A percentile compares a stretch with the other conserved stretches of the same genome.
phyloP scores from a whole-genome alignment of 2,113 vertebrate species.

The Pleuronectes platessa region DNA sequence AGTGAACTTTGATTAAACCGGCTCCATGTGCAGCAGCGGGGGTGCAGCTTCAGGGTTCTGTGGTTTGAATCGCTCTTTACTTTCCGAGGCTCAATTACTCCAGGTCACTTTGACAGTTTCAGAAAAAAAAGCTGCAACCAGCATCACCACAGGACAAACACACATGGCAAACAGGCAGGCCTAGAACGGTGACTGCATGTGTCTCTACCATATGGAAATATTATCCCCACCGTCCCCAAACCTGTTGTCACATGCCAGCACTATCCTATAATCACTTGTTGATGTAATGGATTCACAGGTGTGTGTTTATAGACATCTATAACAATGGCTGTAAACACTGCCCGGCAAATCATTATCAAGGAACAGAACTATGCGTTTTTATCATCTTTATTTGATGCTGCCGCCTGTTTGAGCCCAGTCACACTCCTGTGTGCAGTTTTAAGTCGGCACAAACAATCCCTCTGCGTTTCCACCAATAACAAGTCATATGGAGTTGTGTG shows the following conservation, averaged over 20 bases:
- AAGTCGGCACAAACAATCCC: conserved; percentile 31
- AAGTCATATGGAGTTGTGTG: conserved; percentile 12
- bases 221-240: not conserved
- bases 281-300: not conserved
- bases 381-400: not conserved
- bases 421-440: not conserved
- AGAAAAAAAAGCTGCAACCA: too few species aligned
- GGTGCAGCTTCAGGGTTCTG: too few species aligned
- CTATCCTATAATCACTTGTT: not conserved
- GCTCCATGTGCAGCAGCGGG: too few species aligned
- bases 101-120: too few species aligned
- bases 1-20: too few species aligned
- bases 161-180: too few species aligned
- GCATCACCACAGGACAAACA: too few species aligned
- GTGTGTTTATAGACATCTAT: not conserved
- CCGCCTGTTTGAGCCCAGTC: not conserved
- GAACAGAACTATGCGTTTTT: not conserved
- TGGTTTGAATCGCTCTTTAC: too few species aligned
- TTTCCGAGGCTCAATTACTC: too few species aligned
- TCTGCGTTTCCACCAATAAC: conserved; percentile 20
- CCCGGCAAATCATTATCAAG: not conserved
- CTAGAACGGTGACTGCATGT: too few species aligned
- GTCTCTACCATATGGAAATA: too few species aligned
- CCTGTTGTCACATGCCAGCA: too few species aligned
- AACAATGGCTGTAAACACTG: not conserved